A percentile compares a stretch with the other conserved stretches of the same genome.
Evolutionary conservation across 2,113 vertebrate genomes (phyloP).

Genomic region (Porphyrio hochstetteri): DNA sequence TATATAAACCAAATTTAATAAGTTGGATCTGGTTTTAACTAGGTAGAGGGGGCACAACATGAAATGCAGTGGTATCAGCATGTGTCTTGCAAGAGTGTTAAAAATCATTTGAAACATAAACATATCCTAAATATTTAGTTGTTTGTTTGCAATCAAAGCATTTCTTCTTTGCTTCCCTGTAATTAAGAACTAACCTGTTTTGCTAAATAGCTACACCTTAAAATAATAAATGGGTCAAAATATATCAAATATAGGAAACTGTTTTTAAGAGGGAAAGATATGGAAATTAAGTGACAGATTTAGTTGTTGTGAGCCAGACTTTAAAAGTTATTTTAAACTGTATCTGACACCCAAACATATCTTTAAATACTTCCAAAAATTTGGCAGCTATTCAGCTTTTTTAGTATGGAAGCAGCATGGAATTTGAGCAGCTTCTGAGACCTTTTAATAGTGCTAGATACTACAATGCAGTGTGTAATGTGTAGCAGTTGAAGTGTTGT

Average conservation of each 20-base stretch:
- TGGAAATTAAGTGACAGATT: neutral
- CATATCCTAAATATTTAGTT: neutral
- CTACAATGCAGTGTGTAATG: accelerated
- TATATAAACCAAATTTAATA: accelerated
- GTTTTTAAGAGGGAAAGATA: neutral
- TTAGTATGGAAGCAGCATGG: neutral
- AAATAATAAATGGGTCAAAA: neutral
- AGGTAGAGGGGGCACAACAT: neutral
- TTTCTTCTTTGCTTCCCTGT: neutral
- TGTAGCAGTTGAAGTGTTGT: neutral
- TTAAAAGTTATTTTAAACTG: neutral
- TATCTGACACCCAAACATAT: neutral
- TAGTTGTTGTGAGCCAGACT: neutral
- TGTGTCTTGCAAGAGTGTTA: neutral
- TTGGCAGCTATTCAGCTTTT: neutral
- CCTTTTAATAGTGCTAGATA: neutral
- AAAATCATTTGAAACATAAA: neutral
- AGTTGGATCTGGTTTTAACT: neutral
- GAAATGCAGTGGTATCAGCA: neutral
- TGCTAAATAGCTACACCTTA: neutral
- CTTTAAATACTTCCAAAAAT: neutral
- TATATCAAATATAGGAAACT: neutral
- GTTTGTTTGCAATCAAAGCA: neutral
- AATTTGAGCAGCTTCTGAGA: neutral
- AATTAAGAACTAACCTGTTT: neutral